These are phyloP conservation scores for Platysteira castanea DNA, from an alignment of 2,113 vertebrate species.

Conservation along the genomic window DNA sequence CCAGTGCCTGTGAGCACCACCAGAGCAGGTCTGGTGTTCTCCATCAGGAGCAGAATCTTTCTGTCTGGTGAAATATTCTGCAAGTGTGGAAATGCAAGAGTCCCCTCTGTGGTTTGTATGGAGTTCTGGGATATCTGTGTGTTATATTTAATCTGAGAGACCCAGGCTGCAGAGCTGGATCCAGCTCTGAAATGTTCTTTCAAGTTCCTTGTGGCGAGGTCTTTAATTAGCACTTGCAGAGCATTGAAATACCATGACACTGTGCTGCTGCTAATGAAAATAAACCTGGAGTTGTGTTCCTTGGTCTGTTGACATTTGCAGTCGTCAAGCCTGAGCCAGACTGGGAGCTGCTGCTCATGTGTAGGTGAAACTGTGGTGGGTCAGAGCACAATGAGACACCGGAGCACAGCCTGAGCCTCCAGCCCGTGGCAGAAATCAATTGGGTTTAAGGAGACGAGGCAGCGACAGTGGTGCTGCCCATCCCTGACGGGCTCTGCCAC, in stretches of 20 bases:
- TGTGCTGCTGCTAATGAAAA: constrained; percentile 16
- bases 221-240: not conserved
- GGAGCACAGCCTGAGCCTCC: not conserved
- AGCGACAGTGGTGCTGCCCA: rapidly evolving
- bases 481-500: not conserved
- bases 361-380: not conserved
- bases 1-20: not conserved
- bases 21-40: not conserved
- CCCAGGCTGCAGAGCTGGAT: not conserved
- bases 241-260: not conserved
- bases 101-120: not conserved
- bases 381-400: rapidly evolving
- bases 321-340: not conserved
- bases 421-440: not conserved
- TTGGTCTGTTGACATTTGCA: constrained; percentile 13
- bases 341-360: not conserved
- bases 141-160: not conserved
- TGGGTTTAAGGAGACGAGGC: too few relatives aligned
- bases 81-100: not conserved
- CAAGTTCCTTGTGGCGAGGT: not conserved
- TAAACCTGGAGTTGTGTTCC: not conserved
- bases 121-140: not conserved
- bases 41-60: not conserved
- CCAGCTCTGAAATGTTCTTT: not conserved
- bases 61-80: not conserved